Base-by-base conservation (phyloP, 1,140 invertebrate species). In the Drosophila ogumai region DNA sequence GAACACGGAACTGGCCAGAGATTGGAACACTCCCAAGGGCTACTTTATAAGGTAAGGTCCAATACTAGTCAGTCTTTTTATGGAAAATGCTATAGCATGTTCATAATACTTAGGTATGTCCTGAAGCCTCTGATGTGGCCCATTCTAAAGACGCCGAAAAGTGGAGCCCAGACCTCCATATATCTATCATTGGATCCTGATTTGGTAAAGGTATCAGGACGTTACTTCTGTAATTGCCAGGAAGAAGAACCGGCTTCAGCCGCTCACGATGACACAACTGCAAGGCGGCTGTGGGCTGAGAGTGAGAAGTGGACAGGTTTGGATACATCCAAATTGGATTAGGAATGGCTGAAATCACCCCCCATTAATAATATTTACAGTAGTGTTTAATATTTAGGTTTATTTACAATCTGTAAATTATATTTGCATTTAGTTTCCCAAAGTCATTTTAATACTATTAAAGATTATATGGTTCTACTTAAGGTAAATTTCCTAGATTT, bases 1-100 rank as follows among this genome's bases (percentile, higher is more conserved):
- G 0, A 95, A 96, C 90, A 98, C 98, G 12, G 95, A 97, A 66
- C 94, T 98, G 40, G 95, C 94, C 6, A 93, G 97, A 1, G 95
- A 98, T 91, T 95, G 97, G 94, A 41, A 52, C 12, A 73, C 56
- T 38, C 61, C 61, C n/a, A 66, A 85, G 44, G 66, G 64, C 3
- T 43, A 56, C 17, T 93, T 94, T 28, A 90, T 87, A 2, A 77
- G 75, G 90, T 86, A 46, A 75, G 74, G 9, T 22, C 19, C 25
- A 46, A 40, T 28, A 41, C n/a, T 41, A 17, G 2, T 1, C 17
- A 94, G 81, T 74, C 95, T 28, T 94, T 94, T 55, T 90, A 90
- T 10, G 84, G 78, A 12, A 66, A 74, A 10, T 13, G 2, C 34
- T 8, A 1, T 0, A 49, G 43, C 28, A 92, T 31, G 3, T 66